A percentile compares a stretch with the other conserved stretches of the same genome.
phyloP scores from a whole-genome alignment of 2,797 vertebrate genomes.

The Luscinia luscinia region DNA sequence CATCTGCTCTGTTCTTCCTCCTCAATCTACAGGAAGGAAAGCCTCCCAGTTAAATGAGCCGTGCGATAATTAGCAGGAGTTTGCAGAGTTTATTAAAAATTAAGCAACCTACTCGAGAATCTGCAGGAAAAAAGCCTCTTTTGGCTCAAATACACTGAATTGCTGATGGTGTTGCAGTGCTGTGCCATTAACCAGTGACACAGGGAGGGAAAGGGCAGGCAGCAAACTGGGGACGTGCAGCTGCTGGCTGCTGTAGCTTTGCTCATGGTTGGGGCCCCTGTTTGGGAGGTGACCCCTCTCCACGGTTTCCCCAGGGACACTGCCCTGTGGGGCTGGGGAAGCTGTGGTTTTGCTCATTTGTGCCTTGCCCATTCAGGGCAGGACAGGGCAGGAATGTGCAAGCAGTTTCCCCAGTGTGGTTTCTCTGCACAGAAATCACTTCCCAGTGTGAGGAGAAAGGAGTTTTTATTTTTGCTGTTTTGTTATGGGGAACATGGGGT shows the following conservation, averaged over 20 bases:
- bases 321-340: neutral
- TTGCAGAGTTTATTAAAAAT: conserved; percentile 70
- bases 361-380: neutral
- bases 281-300: rapidly evolving
- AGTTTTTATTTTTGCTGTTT: neutral
- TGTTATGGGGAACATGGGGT: rapidly evolving
- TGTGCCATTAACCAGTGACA: neutral
- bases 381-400: neutral
- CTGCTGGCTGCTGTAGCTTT: neutral
- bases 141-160: neutral
- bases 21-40: conserved; percentile 60
- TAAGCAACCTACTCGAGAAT: conserved; percentile 28
- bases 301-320: rapidly evolving
- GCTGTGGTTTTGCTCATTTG: neutral
- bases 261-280: rapidly evolving
- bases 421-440: neutral
- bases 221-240: neutral
- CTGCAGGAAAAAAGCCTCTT: neutral
- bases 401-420: neutral
- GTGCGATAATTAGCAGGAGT: conserved; percentile 63
- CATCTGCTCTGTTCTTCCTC: conserved; percentile 62
- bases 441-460: neutral
- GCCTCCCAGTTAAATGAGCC: conserved; percentile 58
- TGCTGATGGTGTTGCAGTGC: neutral
- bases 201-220: neutral